Evolutionary conservation across 2,113 vertebrate species (phyloP).

Genomic region (Lonchura striata): DNA sequence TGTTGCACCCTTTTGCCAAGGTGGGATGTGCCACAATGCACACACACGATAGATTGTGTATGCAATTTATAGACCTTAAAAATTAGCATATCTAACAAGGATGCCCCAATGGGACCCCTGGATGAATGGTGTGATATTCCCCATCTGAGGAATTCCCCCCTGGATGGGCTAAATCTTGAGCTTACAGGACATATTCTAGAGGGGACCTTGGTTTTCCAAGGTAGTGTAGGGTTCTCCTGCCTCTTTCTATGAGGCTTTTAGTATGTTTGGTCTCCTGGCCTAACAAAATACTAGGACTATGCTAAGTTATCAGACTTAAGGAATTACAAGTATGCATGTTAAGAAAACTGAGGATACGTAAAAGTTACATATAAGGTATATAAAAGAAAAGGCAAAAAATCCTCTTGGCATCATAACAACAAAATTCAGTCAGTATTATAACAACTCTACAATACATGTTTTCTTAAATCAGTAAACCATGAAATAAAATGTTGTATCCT

Average conservation of each 20-base stretch:
- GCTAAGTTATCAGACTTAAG: not conserved
- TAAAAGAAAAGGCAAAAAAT: not conserved
- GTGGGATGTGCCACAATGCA: not conserved
- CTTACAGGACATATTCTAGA: too few species aligned
- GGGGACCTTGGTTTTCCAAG: not conserved
- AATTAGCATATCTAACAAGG: not conserved
- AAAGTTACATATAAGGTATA: not conserved
- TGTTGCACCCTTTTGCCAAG: not conserved
- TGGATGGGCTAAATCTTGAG: not conserved
- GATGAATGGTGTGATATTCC: not conserved
- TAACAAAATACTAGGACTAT: not conserved
- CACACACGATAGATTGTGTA: fast-evolving
- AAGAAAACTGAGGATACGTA: not conserved
- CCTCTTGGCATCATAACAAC: not conserved
- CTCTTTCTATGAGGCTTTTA: fast-evolving
- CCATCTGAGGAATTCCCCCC: not conserved
- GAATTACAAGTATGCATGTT: not conserved
- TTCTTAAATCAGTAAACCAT: not conserved
- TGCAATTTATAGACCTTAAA: not conserved
- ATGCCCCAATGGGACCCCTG: not conserved
- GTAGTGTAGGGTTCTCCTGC: not conserved
- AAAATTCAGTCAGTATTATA: not conserved
- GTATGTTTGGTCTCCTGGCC: not conserved
- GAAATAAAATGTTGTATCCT: not conserved
- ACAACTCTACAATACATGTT: not conserved